Percentiles rank a stretch among this genome's conserved stretches.
Evolutionary conservation across 1,140 invertebrate species (phyloP).

Genomic region (Babylonia areolata): DNA sequence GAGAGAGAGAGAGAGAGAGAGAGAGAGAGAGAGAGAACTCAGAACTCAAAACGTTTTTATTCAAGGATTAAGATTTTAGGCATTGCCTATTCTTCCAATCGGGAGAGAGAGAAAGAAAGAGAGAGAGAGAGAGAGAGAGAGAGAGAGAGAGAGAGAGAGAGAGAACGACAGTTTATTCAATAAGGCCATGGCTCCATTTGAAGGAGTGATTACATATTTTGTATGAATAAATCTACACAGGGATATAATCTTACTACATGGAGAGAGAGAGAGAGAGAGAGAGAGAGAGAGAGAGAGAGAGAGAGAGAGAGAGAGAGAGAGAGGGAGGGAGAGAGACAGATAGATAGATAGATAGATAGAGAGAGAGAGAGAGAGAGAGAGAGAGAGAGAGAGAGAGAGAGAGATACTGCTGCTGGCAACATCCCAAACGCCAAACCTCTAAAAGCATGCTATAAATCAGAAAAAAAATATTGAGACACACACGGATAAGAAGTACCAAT

Average conservation of each 20-base stretch:
- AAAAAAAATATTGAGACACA: no score
- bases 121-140: background rate
- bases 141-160: background rate
- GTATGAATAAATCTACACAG: no score
- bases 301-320: background rate
- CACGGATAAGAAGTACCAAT: no score
- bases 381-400: background rate
- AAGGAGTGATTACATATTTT: no score
- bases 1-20: background rate
- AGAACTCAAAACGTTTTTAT: no score
- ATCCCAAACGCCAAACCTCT: no score
- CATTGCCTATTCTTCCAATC: no score
- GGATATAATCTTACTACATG: no score
- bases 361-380: background rate
- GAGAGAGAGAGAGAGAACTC: background rate
- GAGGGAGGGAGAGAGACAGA: background rate
- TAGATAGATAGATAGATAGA: background rate
- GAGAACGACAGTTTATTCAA: background rate
- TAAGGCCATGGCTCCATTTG: no score
- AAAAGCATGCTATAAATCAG: no score
- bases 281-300: constrained; percentile 12
- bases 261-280: background rate
- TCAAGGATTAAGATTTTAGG: no score
- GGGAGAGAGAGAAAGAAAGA: background rate
- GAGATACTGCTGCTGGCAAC: no score